phyloP scores from a whole-genome alignment of 2,888 invertebrate genomes.

The Parascotia fuliginaria region DNA sequence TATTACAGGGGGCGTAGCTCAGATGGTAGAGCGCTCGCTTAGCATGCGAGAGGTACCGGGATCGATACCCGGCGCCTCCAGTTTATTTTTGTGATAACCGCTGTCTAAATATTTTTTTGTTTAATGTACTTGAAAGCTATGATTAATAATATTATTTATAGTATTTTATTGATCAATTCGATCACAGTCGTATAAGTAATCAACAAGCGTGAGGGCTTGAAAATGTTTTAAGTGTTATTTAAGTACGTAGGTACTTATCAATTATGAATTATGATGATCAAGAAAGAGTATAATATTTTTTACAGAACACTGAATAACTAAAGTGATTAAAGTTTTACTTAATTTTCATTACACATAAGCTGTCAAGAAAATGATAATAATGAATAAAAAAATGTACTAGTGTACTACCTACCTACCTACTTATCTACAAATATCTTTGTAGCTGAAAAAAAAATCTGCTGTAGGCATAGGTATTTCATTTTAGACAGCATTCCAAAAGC shows the following conservation, averaged over 20 bases:
- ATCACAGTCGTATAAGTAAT: neutral
- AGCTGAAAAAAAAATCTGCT: too few species aligned
- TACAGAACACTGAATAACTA: too few species aligned
- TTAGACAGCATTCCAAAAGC: too few species aligned
- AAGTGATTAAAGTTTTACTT: too few species aligned
- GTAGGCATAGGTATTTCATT: too few species aligned
- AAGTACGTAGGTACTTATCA: neutral
- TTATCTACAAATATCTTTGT: too few species aligned
- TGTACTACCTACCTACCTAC: too few species aligned
- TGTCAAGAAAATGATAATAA: too few species aligned
- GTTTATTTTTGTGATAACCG: conserved; percentile 17
- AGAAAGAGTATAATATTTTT: too few species aligned
- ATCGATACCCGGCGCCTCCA: conserved; percentile 86
- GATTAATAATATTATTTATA: neutral
- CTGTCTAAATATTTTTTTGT: neutral
- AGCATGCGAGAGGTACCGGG: conserved; percentile 85
- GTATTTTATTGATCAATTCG: neutral
- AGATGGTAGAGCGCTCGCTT: conserved; percentile 82
- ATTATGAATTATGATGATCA: too few species aligned
- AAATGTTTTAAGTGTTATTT: neutral
- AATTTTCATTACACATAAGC: too few species aligned
- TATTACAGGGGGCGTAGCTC: conserved; percentile 70
- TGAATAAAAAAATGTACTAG: too few species aligned
- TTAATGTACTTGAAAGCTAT: neutral
- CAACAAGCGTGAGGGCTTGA: neutral